phyloP scores from a whole-genome alignment of 2,113 vertebrate species.

The zebrafish (Danio rerio) region DNA sequence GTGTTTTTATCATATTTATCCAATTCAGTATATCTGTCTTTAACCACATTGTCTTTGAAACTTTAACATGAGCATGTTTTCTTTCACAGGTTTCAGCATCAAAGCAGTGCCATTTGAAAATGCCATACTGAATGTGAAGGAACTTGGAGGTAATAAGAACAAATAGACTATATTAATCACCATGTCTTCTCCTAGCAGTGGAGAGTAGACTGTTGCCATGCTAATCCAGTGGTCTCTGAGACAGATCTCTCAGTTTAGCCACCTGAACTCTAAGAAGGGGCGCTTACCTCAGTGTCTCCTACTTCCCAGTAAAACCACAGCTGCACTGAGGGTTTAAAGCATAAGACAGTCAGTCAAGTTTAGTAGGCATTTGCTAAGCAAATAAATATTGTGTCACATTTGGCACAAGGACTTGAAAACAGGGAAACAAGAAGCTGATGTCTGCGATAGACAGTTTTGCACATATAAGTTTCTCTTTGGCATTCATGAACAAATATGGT shows the following conservation, averaged over 20 bases:
- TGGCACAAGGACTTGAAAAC: neutral
- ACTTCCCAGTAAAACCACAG: constrained; percentile 9
- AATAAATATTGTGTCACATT: constrained; percentile 22
- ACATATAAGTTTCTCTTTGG: too few relatives aligned
- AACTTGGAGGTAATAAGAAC: constrained; percentile 91
- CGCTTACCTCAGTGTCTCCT: constrained; percentile 12
- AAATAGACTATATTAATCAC: neutral
- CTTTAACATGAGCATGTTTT: constrained; percentile 55
- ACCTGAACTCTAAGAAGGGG: constrained; percentile 21
- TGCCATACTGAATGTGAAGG: constrained; percentile 96
- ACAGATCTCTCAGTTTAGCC: constrained; percentile 19
- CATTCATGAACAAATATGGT: neutral
- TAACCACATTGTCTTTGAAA: neutral
- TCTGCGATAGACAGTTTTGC: neutral
- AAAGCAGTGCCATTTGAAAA: constrained; percentile 97
- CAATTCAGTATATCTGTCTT: too few relatives aligned
- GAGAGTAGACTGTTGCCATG: constrained; percentile 2
- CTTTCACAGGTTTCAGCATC: constrained; percentile 93
- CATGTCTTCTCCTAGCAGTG: neutral
- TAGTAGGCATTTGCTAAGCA: constrained; percentile 17
- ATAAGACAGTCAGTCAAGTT: constrained; percentile 27
- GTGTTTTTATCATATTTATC: too few relatives aligned
- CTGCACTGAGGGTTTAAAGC: constrained; percentile 8
- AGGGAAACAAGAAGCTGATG: constrained; percentile 3
- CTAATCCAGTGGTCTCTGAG: neutral